Percentiles rank a stretch among this genome's conserved stretches.
phyloP scores from a whole-genome alignment of 2,113 vertebrate species.

The Coracopsis vasa region DNA sequence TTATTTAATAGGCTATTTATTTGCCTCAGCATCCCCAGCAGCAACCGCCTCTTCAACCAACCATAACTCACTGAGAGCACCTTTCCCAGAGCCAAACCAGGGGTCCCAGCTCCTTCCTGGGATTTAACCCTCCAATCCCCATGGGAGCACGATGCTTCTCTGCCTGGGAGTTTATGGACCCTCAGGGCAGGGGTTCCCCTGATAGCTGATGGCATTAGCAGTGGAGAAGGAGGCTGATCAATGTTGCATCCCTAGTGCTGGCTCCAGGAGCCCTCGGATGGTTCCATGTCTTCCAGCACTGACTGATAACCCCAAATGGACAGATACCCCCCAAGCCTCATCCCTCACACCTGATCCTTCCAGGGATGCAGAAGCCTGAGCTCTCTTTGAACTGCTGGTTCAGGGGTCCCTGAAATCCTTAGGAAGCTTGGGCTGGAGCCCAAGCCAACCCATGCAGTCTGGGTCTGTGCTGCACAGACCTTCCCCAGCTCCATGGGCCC shows the following conservation, averaged over 20 bases:
- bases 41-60: not conserved
- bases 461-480: not conserved
- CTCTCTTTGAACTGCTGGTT: rapidly evolving
- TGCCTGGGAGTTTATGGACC: not conserved
- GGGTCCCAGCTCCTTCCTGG: rapidly evolving
- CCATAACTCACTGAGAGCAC: not conserved
- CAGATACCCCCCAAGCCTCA: not conserved
- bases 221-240: not conserved
- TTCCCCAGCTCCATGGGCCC: not conserved
- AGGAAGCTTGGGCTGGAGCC: not conserved
- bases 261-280: not conserved
- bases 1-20: slow-evolving; percentile 37
- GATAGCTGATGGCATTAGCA: not conserved
- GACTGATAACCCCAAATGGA: not conserved
- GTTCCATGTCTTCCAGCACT: not conserved
- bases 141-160: rapidly evolving
- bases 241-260: not conserved
- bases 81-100: not conserved
- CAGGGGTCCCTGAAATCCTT: not conserved
- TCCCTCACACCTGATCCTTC: not conserved
- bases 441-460: not conserved
- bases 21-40: not conserved
- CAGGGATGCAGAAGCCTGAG: not conserved
- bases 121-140: not conserved
- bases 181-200: not conserved